A percentile compares a stretch with the other conserved stretches of the same genome.
Evolutionary conservation across 2,797 vertebrate species (phyloP).

Genomic region (Bradypodion ventrale): DNA sequence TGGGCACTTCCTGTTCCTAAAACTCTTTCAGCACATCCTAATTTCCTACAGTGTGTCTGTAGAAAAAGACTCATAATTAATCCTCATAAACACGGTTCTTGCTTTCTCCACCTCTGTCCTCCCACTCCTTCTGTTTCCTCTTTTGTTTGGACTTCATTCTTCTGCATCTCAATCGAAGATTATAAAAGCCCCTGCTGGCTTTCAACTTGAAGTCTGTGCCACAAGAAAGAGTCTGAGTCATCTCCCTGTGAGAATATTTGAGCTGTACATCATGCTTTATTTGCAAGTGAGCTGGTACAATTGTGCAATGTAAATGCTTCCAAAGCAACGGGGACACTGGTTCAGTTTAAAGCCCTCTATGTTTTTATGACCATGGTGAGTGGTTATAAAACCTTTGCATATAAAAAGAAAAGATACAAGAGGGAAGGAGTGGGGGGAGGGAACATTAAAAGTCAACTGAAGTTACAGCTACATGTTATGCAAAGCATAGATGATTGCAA

Average conservation of each 20-base stretch:
- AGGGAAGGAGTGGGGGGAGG: constrained; percentile 15
- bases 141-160: constrained; percentile 31
- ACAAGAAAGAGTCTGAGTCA: constrained; percentile 62
- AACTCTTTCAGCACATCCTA: background rate
- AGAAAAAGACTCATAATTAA: constrained; percentile 21
- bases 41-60: background rate
- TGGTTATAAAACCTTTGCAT: constrained; percentile 63
- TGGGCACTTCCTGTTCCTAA: background rate
- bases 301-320: constrained; percentile 78
- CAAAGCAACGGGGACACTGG: constrained; percentile 72
- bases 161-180: constrained; percentile 42
- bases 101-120: constrained; percentile 22
- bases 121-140: background rate
- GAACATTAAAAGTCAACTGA: constrained; percentile 58
- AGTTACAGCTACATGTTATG: constrained; percentile 44
- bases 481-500: constrained; percentile 32
- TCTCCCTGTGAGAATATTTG: constrained; percentile 67
- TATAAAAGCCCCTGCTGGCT: constrained; percentile 62
- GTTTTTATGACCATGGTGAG: constrained; percentile 70
- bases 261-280: constrained; percentile 71
- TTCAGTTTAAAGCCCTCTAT: constrained; percentile 75
- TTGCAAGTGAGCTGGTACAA: constrained; percentile 70
- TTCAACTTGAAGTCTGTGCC: constrained; percentile 52
- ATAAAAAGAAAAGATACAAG: constrained; percentile 56
- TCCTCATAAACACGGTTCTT: constrained; percentile 23